Percentiles rank a stretch among this genome's conserved stretches.
Conservation (phyloP, 53 echinoderm and acorn worm genomes). For the Actinopyga echinites region DNA sequence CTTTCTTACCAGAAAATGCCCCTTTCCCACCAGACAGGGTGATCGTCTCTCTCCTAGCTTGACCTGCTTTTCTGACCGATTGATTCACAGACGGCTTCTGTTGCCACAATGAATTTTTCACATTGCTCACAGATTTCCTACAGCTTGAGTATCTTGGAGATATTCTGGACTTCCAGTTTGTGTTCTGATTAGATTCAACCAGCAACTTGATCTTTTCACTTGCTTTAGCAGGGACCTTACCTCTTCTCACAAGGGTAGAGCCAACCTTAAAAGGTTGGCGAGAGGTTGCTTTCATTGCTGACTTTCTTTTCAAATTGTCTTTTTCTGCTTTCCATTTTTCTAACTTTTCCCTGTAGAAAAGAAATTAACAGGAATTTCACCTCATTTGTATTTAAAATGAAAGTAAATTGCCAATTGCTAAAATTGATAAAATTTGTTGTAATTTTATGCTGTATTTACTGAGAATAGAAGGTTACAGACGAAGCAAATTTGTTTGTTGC, state of each 20-base stretch:
- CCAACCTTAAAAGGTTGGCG: not conserved
- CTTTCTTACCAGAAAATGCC: too few species aligned
- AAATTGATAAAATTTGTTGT: too few species aligned
- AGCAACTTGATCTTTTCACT: conserved; percentile 33
- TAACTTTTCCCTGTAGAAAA: conserved; percentile 14
- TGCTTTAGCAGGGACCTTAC: conserved; percentile 7
- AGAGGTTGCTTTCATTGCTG: not conserved
- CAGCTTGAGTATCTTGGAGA: conserved; percentile 26
- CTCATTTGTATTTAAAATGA: too few species aligned
- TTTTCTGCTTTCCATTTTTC: conserved; percentile 30
- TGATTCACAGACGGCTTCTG: too few species aligned
- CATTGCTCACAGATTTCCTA: not conserved
- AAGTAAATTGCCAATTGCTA: too few species aligned
- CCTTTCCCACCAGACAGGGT: not conserved
- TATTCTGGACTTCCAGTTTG: conserved; percentile 15
- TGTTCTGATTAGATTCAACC: conserved; percentile 7
- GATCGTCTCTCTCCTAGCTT: not conserved
- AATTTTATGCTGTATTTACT: too few species aligned
- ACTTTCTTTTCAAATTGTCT: not conserved
- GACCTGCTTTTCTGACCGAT: too few species aligned
- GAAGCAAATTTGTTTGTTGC: too few species aligned
- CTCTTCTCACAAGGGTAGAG: not conserved
- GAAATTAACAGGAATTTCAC: not conserved
- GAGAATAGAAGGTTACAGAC: too few species aligned
- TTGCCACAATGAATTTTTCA: not conserved